Evolutionary conservation across 2,797 vertebrate species (phyloP), one percentile per base, ranked within the genome.

Genomic region (Cossypha caffra): DNA sequence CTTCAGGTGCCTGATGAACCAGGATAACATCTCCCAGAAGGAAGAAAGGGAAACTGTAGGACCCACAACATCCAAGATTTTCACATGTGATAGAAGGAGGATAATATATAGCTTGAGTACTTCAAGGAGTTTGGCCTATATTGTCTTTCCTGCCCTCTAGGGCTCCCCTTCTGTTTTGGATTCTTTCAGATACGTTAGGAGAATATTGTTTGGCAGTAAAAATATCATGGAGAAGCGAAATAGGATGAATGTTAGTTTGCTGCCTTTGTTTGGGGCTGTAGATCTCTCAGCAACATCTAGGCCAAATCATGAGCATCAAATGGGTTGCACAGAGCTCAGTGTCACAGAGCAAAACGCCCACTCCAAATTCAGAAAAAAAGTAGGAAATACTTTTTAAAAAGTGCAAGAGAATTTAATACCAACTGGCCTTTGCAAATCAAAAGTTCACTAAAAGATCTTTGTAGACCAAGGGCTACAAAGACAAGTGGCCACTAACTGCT

Each of bases 331-430:
- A 62, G 43, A 74, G 33, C 47, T 73, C 42, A 3, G 0, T 35
- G 51, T 7, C 72, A 72, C 11, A 38, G 51, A 61, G 25, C 35
- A 66, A 88, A 92, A 54, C 0, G 0, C 2, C 5, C 2, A 18
- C 24, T 73, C 14, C 31, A 64, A 73, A 82, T 66, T 61, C 47
- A 66, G 59, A 14, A 38, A 38, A 38, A 74, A 66, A 28, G 8
- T 33, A 74, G 48, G 8, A 90, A 84, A 69, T 6, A 3, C 18
- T 19, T 54, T 26, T 40, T 0, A 11, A 31, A 84, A 82, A 31
- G 8, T 1, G 0, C 52, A 62, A 58, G 25, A 54, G 5, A 5
- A 74, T 90, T 88, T 77, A 59, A 66, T 51, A 74, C 7, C 23
- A 73, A 50, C 16, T 37, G 54, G 24, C 1, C 14, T 90, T 73